phyloP scores from a whole-genome alignment of 2,797 vertebrate species.

The Ctenochaetus hawaiiensis region DNA sequence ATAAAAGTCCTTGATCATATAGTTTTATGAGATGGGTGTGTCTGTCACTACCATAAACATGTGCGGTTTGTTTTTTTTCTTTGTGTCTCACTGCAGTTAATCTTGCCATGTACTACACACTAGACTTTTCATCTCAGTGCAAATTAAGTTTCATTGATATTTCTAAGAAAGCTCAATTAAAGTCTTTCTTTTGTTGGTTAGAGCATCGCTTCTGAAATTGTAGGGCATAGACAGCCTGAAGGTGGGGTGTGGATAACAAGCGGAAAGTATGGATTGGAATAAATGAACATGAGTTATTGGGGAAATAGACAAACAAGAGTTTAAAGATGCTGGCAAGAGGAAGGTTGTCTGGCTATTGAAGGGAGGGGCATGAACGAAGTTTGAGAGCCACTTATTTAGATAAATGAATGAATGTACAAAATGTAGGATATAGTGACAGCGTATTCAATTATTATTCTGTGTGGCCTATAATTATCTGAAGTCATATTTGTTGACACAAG shows the following conservation, averaged over 20 bases:
- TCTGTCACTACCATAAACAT: conserved; percentile 34
- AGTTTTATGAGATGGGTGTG: conserved; percentile 31
- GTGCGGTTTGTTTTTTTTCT: conserved; percentile 20
- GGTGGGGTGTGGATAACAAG: no score
- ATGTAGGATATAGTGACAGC: not conserved
- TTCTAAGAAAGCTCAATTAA: not conserved
- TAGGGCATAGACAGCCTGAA: no score
- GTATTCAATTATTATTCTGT: conserved; percentile 5
- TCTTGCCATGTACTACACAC: not conserved
- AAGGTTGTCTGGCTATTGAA: no score
- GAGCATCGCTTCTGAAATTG: not conserved
- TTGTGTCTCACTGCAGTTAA: conserved; percentile 3
- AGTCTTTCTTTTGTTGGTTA: conserved; percentile 17
- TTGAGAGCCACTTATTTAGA: no score
- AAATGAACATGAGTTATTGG: no score
- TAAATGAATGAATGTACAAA: not conserved
- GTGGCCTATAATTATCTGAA: not conserved
- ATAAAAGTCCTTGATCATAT: conserved; percentile 36
- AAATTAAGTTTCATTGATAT: conserved; percentile 11
- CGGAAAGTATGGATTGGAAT: no score
- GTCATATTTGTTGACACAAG: not conserved
- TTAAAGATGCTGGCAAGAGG: no score
- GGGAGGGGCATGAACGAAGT: no score
- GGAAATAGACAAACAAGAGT: no score
- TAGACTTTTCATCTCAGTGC: not conserved